phyloP scores from a whole-genome alignment of 2,113 vertebrate genomes.

The Oxygymnocypris stewartii region DNA sequence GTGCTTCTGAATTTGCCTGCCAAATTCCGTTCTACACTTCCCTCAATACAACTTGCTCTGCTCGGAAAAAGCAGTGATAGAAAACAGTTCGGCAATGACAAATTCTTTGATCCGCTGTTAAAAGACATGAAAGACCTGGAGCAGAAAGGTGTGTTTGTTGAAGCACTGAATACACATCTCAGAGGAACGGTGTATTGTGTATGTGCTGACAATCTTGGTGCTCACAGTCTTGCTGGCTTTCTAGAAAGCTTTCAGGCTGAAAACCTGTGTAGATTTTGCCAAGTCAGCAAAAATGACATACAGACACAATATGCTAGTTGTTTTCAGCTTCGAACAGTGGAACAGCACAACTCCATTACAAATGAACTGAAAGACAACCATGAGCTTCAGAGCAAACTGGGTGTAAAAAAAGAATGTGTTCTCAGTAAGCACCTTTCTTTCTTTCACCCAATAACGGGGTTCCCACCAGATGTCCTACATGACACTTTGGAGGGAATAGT shows the following conservation, averaged over 20 bases:
- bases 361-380: not conserved
- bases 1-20: constrained; percentile 54
- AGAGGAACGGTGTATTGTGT: constrained; percentile 45
- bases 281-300: constrained; percentile 29
- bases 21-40: constrained; percentile 16
- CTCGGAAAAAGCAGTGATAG: constrained; percentile 52
- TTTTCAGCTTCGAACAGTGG: constrained; percentile 11
- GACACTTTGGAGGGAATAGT: constrained; percentile 21
- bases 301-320: not conserved
- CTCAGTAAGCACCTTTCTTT: constrained; percentile 21
- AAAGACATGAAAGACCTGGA: constrained; percentile 43
- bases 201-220: constrained; percentile 54
- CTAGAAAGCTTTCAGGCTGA: constrained; percentile 48
- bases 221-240: constrained; percentile 52
- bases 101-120: constrained; percentile 47
- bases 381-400: constrained; percentile 16
- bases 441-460: constrained; percentile 39
- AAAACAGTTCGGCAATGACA: constrained; percentile 23
- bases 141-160: constrained; percentile 39
- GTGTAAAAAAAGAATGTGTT: constrained; percentile 40
- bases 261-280: constrained; percentile 45
- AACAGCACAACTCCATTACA: constrained; percentile 24
- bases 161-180: constrained; percentile 19
- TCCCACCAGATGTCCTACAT: constrained; percentile 45
- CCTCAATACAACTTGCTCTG: constrained; percentile 44